phyloP scores from a whole-genome alignment of 2,113 vertebrate species.

The Psittacara wagleri region DNA sequence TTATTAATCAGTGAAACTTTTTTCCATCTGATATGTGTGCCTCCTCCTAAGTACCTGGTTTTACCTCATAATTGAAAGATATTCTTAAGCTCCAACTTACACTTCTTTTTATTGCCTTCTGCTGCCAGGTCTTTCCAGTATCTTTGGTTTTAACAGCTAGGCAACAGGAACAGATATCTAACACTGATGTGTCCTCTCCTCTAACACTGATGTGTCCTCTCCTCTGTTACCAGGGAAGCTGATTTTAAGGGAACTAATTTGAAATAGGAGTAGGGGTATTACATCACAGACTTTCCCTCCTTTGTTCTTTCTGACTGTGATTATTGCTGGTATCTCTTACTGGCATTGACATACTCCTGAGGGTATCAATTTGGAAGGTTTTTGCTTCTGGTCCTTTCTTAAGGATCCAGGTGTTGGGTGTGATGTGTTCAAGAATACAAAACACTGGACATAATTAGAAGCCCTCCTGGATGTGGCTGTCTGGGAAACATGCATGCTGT shows the following conservation, averaged over 20 bases:
- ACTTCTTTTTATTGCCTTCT: background rate
- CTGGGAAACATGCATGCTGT: background rate
- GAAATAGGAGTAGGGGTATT: background rate
- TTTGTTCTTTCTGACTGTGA: background rate
- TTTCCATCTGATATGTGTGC: background rate
- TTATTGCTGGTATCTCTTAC: background rate
- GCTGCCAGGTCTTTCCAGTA: background rate
- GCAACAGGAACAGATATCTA: background rate
- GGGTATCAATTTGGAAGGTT: background rate
- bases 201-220: background rate
- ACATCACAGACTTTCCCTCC: background rate
- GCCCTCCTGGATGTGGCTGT: background rate
- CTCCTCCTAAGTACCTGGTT: background rate
- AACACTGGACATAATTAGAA: background rate
- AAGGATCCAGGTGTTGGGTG: background rate
- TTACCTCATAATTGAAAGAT: background rate
- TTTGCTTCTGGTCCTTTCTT: background rate
- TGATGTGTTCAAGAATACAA: background rate
- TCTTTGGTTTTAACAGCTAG: background rate
- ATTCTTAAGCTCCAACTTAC: background rate
- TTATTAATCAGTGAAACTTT: background rate
- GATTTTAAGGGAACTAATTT: background rate
- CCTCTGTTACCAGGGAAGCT: background rate
- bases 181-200: background rate
- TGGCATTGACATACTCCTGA: background rate